Evolutionary conservation across 2,888 invertebrate genomes (phyloP).

Genomic region (Drosophila longiperda): DNA sequence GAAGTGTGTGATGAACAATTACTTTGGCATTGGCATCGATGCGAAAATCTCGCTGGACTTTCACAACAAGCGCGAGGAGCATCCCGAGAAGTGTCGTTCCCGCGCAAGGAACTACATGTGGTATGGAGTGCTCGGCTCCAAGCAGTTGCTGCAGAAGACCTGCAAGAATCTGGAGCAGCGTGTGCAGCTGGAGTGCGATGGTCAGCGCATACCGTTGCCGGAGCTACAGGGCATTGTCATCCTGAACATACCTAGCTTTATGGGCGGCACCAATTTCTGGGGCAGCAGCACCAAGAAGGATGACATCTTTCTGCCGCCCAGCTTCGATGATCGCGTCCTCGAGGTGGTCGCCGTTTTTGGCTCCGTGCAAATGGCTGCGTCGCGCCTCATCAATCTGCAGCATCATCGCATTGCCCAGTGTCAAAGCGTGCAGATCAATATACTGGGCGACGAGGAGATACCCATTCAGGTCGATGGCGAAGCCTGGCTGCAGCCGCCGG

Average conservation of each 20-base stretch:
- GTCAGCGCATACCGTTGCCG: slow-evolving; percentile 96
- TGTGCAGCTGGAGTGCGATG: slow-evolving; percentile 98
- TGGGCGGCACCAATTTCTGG: slow-evolving; percentile 99
- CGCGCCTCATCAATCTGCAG: slow-evolving; percentile 96
- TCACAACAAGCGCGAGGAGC: slow-evolving; percentile 98
- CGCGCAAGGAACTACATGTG: slow-evolving; percentile 98
- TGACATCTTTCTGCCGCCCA: slow-evolving; percentile 95
- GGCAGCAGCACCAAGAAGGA: slow-evolving; percentile 96
- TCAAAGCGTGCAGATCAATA: slow-evolving; percentile 97
- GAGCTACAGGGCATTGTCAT: slow-evolving; percentile 98
- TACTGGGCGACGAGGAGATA: slow-evolving; percentile 95
- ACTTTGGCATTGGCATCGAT: slow-evolving; percentile 99
- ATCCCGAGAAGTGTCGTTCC: slow-evolving; percentile 97
- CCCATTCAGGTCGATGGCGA: slow-evolving; percentile 99
- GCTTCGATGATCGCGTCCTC: slow-evolving; percentile 97
- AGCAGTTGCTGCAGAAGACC: slow-evolving; percentile 94
- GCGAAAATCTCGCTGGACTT: slow-evolving; percentile 99
- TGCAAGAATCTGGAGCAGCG: slow-evolving; percentile 98
- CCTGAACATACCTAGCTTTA: slow-evolving; percentile 98
- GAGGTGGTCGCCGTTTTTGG: slow-evolving; percentile 99
- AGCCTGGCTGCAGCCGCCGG: slow-evolving; percentile 98
- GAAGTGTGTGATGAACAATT: slow-evolving; percentile 99
- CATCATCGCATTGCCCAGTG: slow-evolving; percentile 99
- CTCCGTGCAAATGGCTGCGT: slow-evolving; percentile 98
- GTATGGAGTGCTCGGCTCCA: slow-evolving; percentile 92